phyloP scores from a whole-genome alignment of 2,888 invertebrate genomes.

The Plagodis dolabraria region DNA sequence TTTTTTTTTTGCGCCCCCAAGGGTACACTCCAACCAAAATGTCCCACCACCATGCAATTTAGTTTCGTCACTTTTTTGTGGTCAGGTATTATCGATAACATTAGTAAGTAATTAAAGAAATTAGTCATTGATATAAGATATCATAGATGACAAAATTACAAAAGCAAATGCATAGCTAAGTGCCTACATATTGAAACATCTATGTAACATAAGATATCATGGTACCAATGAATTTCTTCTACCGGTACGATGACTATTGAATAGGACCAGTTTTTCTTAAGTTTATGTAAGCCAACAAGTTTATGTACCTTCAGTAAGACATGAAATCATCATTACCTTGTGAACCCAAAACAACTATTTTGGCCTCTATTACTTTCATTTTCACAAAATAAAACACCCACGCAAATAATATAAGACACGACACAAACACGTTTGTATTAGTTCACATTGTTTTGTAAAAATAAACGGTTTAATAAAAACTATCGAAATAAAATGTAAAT shows the following conservation, averaged over 20 bases:
- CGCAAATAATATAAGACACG: constrained; percentile 10
- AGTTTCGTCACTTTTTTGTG: no score
- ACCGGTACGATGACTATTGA: constrained; percentile 14
- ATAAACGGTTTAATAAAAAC: constrained; percentile 27
- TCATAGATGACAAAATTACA: no score
- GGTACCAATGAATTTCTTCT: background rate
- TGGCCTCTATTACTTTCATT: constrained; percentile 92
- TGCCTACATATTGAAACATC: no score
- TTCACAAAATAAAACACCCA: constrained; percentile 42
- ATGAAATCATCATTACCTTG: constrained; percentile 85
- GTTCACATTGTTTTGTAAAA: constrained; percentile 33
- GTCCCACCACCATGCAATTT: no score
- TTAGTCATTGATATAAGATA: no score
- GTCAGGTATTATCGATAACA: no score
- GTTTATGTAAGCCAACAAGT: constrained; percentile 14
- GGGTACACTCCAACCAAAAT: no score
- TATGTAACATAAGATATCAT: no score
- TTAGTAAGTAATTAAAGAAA: no score
- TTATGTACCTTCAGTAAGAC: background rate
- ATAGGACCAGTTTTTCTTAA: constrained; percentile 34
- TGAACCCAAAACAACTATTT: constrained; percentile 93
- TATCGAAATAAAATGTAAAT: constrained; percentile 25
- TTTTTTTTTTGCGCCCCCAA: no score
- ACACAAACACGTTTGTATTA: constrained; percentile 19
- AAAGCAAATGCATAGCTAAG: no score